Evolutionary conservation across 2,888 invertebrate species (phyloP).

Genomic region (Cinara cedri): DNA sequence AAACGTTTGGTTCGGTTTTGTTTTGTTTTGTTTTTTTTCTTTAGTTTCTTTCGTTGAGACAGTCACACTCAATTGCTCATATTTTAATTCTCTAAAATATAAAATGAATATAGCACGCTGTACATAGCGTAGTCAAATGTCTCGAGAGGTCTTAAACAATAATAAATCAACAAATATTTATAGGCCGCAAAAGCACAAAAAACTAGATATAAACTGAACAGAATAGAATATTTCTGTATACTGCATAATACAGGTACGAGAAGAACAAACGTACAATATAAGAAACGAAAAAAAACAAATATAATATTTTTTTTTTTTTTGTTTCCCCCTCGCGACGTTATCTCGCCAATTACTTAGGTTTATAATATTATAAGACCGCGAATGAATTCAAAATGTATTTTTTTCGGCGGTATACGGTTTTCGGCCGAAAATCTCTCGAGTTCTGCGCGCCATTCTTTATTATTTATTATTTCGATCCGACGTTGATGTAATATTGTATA

Average conservation of each 20-base stretch:
- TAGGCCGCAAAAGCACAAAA: background rate
- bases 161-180: too few relatives aligned
- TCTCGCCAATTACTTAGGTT: slow-evolving; percentile 9
- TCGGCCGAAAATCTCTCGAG: background rate
- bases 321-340: background rate
- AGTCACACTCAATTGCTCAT: too few relatives aligned
- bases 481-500: background rate
- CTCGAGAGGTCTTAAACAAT: too few relatives aligned
- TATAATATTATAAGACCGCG: background rate
- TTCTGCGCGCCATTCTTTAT: background rate
- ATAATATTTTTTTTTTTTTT: background rate
- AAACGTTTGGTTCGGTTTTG: too few relatives aligned
- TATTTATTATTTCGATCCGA: background rate
- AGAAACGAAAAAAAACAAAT: slow-evolving; percentile 9
- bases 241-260: too few relatives aligned
- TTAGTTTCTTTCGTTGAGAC: too few relatives aligned
- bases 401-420: background rate
- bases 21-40: too few relatives aligned
- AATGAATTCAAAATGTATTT: slow-evolving; percentile 11
- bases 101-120: too few relatives aligned
- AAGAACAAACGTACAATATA: background rate
- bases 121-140: too few relatives aligned
- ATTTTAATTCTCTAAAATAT: too few relatives aligned
- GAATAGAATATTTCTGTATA: background rate
- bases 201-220: slow-evolving; percentile 6